phyloP scores from a whole-genome alignment of 2,113 vertebrate species.

The Mirza zaza region DNA sequence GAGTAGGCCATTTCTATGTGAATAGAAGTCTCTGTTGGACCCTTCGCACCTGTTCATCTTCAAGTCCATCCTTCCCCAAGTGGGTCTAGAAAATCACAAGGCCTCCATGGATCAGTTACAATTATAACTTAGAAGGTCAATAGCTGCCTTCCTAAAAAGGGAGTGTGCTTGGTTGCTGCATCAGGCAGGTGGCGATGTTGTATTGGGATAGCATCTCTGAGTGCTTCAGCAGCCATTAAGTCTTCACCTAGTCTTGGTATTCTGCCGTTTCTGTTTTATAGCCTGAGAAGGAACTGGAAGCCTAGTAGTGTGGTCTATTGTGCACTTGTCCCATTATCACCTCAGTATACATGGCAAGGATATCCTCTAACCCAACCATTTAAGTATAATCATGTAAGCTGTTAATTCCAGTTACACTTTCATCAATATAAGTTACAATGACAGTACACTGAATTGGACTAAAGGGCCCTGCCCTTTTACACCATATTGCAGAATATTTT shows the following conservation, averaged over 20 bases:
- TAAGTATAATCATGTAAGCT: not conserved
- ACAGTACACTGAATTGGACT: not conserved
- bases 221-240: not conserved
- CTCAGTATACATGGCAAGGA: not conserved
- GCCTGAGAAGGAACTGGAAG: not conserved
- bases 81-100: not conserved
- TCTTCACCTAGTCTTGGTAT: not conserved
- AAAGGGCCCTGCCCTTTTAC: not conserved
- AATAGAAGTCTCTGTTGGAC: not conserved
- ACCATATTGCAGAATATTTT: not conserved
- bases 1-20: not conserved
- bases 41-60: not conserved
- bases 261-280: not conserved
- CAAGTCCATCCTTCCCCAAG: not conserved
- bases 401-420: not conserved
- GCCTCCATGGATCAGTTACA: not conserved
- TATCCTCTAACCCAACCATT: not conserved
- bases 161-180: conserved; percentile 35
- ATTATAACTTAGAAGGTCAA: not conserved
- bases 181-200: conserved; percentile 71
- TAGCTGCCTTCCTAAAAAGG: not conserved
- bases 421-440: not conserved
- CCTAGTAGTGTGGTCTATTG: not conserved
- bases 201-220: not conserved
- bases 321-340: not conserved